Base-by-base conservation (phyloP, 2,888 invertebrate species). In the Eudasyphora cyanicolor region DNA sequence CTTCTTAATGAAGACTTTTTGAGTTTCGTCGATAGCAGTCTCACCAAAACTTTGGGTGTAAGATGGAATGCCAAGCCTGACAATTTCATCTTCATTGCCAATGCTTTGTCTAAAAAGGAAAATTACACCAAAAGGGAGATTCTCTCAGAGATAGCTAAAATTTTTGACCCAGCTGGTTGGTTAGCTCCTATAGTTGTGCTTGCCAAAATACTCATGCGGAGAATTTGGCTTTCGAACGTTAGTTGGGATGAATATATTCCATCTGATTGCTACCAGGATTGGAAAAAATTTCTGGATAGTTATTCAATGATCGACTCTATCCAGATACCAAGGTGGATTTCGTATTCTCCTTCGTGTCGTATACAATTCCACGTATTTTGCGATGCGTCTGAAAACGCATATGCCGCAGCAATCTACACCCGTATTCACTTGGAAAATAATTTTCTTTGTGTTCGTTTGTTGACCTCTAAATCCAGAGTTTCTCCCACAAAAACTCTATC, bases 81-180 rank as follows among this genome's bases (percentile, higher is more conserved):
- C 14, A 1, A 14, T 2, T 57, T 57, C 12, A 2, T 24, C 2
- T 57, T 24, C 4, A 14, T 14, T 2, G 24, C 24, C 27, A 10
- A 5, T 0, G 7, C 14, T 6, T 27, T 14, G 27, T 14, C 24
- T 3, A 10, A 5, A 4, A 24, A 27, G 1, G 12, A 24, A 0
- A 27, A 0, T 0, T 75, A 64, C 32, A 85, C 82, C 0, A 85
- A 85, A 70, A 57, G 86, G 38, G 69, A 77, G 42, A 80, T 76
- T 10, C 60, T 86, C 2, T 82, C 84, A 0, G n/a, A 17, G n/a
- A 86, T 84, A 3, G 84, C 86, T 0, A 83, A 79, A 24, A 17
- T 86, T 6, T 85, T 83, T 21, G 83, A 85, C 71, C 84, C 84
- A 10, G 80, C 80, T 1, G 80, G 85, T 4, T 85, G 80, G 79